Conservation (phyloP, 2,888 invertebrate genomes). For the Chirona hameri region DNA sequence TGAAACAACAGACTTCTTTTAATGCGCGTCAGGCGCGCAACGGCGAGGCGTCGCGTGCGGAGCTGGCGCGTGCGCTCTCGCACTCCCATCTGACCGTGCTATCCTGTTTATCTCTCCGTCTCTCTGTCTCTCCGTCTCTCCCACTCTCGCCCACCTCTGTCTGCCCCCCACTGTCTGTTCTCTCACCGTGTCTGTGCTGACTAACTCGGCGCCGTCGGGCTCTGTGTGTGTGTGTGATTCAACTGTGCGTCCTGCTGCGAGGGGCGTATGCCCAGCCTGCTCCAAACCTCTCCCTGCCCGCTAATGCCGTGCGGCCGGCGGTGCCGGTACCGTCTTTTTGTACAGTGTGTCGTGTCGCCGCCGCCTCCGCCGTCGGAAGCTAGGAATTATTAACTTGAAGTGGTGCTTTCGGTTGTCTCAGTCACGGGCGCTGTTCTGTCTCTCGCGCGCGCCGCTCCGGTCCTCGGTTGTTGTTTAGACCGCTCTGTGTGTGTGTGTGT, state of each 20-base stretch:
- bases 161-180: background rate
- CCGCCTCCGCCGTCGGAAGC: background rate
- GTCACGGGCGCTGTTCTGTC: background rate
- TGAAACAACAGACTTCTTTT: constrained; percentile 11
- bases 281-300: too few species aligned
- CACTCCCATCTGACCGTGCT: background rate
- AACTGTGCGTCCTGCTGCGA: too few species aligned
- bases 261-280: too few species aligned
- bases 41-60: background rate
- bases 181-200: too few species aligned
- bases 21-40: background rate
- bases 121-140: background rate
- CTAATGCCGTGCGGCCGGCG: too few species aligned
- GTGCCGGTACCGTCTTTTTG: background rate
- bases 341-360: constrained; percentile 1
- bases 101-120: background rate
- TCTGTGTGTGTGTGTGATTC: too few species aligned
- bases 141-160: background rate
- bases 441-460: background rate
- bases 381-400: background rate
- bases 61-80: background rate
- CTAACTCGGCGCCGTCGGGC: too few species aligned
- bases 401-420: background rate
- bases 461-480: background rate
- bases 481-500: background rate